These are phyloP conservation scores for Melanotaenia nigrans DNA, from an alignment of 2,797 vertebrate species.

Conservation along the genomic window DNA sequence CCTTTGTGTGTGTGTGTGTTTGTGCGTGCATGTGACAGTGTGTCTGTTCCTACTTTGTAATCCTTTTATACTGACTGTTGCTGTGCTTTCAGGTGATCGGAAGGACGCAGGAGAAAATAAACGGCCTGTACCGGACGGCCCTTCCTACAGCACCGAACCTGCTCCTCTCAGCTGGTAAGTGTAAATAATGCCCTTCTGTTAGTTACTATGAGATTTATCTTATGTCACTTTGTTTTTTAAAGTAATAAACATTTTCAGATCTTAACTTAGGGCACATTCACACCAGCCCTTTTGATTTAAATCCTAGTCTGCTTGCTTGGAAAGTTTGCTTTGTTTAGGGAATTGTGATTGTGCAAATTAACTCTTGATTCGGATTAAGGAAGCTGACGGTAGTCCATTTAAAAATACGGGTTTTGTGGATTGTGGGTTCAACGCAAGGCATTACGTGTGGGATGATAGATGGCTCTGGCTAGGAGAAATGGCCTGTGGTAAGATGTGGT, in stretches of 20 bases:
- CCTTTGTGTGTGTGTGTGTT: slow-evolving; percentile 45
- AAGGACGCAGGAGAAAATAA: slow-evolving; percentile 72
- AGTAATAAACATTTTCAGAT: slow-evolving; percentile 15
- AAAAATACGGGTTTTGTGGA: too few species aligned
- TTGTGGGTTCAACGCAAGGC: too few species aligned
- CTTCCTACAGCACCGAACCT: slow-evolving; percentile 56
- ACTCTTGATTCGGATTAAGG: too few species aligned
- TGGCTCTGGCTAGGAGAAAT: too few species aligned
- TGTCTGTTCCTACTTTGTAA: slow-evolving; percentile 54
- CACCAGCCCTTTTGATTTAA: too few species aligned
- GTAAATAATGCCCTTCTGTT: neutral
- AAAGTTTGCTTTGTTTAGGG: too few species aligned
- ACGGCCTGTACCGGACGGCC: slow-evolving; percentile 49
- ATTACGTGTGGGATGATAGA: too few species aligned
- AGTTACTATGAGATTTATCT: neutral
- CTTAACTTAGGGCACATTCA: slow-evolving; percentile 5
- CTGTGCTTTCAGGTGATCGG: slow-evolving; percentile 73
- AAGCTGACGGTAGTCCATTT: too few species aligned
- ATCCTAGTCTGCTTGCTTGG: too few species aligned
- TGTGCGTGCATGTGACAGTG: slow-evolving; percentile 19
- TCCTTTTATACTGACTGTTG: slow-evolving; percentile 58
- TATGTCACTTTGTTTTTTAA: neutral
- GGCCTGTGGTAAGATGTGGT: neutral
- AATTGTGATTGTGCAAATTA: too few species aligned
- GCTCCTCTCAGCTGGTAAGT: slow-evolving; percentile 65